Percentiles rank a stretch among this genome's conserved stretches.
Evolutionary conservation across 2,888 invertebrate genomes (phyloP).

Genomic region (Sminthurides aquaticus): DNA sequence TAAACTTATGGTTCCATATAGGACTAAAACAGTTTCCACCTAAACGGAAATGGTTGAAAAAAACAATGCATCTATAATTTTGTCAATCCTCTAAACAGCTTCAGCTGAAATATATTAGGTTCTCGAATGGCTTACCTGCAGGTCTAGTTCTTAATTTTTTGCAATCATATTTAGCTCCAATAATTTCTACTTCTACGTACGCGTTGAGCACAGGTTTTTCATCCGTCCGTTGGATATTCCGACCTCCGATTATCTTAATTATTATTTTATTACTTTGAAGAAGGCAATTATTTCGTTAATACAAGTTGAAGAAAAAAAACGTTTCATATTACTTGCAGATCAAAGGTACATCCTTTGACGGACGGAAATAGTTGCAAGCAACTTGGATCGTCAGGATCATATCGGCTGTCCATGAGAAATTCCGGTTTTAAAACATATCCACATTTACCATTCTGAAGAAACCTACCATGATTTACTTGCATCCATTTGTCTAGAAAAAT

Average conservation of each 20-base stretch:
- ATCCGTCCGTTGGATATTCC: slow-evolving; percentile 67
- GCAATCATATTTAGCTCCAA: slow-evolving; percentile 79
- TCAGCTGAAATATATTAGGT: background rate
- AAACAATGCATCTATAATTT: background rate
- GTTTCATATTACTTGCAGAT: background rate
- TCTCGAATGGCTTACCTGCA: slow-evolving; percentile 8
- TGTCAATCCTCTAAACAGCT: slow-evolving; percentile 1
- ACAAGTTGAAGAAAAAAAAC: slow-evolving; percentile 2
- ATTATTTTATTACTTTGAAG: background rate
- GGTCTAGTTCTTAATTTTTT: slow-evolving; percentile 69
- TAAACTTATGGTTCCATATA: slow-evolving; percentile 78
- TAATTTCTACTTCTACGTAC: slow-evolving; percentile 81
- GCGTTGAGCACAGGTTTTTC: slow-evolving; percentile 79
- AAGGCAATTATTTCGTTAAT: no score
- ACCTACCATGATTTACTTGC: slow-evolving; percentile 32
- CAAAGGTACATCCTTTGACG: slow-evolving; percentile 44
- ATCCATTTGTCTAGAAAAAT: slow-evolving; percentile 23
- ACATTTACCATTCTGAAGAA: slow-evolving; percentile 30
- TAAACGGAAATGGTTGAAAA: background rate
- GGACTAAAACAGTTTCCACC: slow-evolving; percentile 88
- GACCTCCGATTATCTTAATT: slow-evolving; percentile 74
- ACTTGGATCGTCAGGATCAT: background rate
- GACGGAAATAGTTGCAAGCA: no score
- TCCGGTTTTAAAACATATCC: slow-evolving; percentile 32
- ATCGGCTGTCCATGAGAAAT: slow-evolving; percentile 14